A percentile compares a stretch with the other conserved stretches of the same genome.
Conservation (phyloP, 2,888 invertebrate species). For the Ceratothoa steindachneri region DNA sequence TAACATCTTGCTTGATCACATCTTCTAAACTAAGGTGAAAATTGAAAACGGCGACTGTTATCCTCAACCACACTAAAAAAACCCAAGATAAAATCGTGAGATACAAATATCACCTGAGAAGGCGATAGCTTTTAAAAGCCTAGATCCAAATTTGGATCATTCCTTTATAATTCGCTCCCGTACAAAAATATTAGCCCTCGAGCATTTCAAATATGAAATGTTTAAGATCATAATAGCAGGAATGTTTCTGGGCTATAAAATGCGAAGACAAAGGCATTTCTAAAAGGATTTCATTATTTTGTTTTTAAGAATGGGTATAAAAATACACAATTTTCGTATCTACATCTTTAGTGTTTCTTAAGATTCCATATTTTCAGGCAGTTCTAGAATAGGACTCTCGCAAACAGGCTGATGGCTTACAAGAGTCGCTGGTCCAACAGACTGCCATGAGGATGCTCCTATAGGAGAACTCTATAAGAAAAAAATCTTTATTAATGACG, state of each 20-base stretch:
- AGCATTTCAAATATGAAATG: neutral
- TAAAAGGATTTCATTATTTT: neutral
- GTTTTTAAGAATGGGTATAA: neutral
- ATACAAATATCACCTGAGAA: too few species aligned
- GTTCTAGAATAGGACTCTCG: slow-evolving; percentile 40
- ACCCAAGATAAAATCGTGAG: too few species aligned
- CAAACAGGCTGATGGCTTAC: slow-evolving; percentile 25
- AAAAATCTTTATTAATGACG: too few species aligned
- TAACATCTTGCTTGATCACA: too few species aligned
- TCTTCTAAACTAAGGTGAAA: too few species aligned
- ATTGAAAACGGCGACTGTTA: too few species aligned
- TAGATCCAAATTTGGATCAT: too few species aligned
- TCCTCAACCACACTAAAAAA: too few species aligned
- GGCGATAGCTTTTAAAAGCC: too few species aligned
- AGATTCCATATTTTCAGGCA: slow-evolving; percentile 43
- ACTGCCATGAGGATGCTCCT: slow-evolving; percentile 33
- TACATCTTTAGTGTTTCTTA: slow-evolving; percentile 15
- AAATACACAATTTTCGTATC: neutral
- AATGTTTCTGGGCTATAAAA: neutral
- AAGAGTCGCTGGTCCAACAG: slow-evolving; percentile 2
- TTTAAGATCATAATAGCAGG: neutral
- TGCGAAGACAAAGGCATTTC: neutral
- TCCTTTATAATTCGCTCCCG: too few species aligned
- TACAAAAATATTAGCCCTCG: neutral
- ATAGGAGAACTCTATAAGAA: slow-evolving; percentile 11